phyloP scores from a whole-genome alignment of 2,113 vertebrate species.

The Anarhynchus alexandrinus region DNA sequence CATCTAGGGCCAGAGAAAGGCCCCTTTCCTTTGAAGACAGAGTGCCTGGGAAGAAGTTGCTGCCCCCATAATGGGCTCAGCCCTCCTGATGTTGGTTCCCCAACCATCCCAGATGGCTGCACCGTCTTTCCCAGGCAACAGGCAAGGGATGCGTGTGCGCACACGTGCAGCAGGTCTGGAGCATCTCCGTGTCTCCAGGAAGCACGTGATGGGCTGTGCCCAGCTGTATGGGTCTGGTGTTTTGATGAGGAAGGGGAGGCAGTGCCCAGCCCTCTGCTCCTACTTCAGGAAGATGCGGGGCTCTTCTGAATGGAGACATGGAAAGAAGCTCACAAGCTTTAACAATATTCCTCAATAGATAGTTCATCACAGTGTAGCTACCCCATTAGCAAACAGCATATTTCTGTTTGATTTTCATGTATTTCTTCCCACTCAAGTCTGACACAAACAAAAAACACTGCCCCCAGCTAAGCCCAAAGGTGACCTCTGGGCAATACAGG shows the following conservation, averaged over 20 bases:
- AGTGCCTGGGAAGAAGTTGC: neutral
- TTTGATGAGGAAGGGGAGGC: neutral
- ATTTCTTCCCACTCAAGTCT: constrained; percentile 40
- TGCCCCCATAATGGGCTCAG: neutral
- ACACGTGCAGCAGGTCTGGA: neutral
- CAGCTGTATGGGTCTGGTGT: neutral
- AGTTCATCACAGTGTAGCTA: neutral
- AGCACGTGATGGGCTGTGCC: accelerated
- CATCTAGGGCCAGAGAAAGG: neutral
- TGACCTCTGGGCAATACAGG: constrained; percentile 2
- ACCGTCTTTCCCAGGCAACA: neutral
- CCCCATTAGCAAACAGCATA: neutral
- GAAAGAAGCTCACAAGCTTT: neutral
- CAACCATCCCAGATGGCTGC: neutral
- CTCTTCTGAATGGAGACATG: neutral
- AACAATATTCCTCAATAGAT: neutral
- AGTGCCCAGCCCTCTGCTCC: neutral
- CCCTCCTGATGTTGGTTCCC: neutral
- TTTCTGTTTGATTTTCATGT: constrained; percentile 31
- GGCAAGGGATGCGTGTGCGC: accelerated
- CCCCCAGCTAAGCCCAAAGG: constrained; percentile 1
- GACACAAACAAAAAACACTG: constrained; percentile 40
- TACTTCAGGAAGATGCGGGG: neutral
- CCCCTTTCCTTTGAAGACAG: neutral
- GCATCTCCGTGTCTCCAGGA: neutral